These are phyloP conservation scores for Oscheius myriophilus DNA, from an alignment of 2,888 invertebrate species.

Conservation along the genomic window DNA sequence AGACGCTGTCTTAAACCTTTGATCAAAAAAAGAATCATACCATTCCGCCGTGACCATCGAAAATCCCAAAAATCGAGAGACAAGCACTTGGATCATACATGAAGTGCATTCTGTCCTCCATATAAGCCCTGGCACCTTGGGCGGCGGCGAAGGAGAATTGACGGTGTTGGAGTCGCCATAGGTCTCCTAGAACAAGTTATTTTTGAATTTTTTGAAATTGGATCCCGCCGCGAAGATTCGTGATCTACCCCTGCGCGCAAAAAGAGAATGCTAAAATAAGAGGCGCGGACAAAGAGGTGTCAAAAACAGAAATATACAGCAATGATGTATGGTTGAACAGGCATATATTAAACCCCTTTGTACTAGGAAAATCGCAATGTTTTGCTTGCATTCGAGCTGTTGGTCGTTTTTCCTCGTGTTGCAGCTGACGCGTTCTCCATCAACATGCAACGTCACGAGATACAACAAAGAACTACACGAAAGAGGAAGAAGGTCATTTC, in stretches of 20 bases:
- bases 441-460: too few relatives aligned
- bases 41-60: slow-evolving; percentile 65
- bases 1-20: not conserved
- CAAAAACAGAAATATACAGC: not conserved
- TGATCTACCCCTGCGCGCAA: slow-evolving; percentile 1
- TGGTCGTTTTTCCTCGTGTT: slow-evolving; percentile 1
- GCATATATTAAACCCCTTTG: too few relatives aligned
- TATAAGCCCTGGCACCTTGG: slow-evolving; percentile 40
- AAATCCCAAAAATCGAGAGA: slow-evolving; percentile 57
- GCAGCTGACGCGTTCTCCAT: not conserved
- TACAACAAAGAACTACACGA: too few relatives aligned
- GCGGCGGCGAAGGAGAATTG: slow-evolving; percentile 52
- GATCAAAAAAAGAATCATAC: too few relatives aligned
- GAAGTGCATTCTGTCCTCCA: slow-evolving; percentile 64
- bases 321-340: too few relatives aligned
- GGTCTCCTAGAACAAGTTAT: not conserved
- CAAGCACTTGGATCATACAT: slow-evolving; percentile 52
- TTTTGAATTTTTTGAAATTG: not conserved
- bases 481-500: not conserved
- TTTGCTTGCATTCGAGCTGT: not conserved
- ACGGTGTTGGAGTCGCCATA: slow-evolving; percentile 46
- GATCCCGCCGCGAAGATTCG: not conserved
- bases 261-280: not conserved
- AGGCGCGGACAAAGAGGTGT: not conserved
- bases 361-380: not conserved